These are phyloP conservation scores for Drosophila picticornis DNA, from an alignment of 2,888 invertebrate species.

Conservation along the genomic window DNA sequence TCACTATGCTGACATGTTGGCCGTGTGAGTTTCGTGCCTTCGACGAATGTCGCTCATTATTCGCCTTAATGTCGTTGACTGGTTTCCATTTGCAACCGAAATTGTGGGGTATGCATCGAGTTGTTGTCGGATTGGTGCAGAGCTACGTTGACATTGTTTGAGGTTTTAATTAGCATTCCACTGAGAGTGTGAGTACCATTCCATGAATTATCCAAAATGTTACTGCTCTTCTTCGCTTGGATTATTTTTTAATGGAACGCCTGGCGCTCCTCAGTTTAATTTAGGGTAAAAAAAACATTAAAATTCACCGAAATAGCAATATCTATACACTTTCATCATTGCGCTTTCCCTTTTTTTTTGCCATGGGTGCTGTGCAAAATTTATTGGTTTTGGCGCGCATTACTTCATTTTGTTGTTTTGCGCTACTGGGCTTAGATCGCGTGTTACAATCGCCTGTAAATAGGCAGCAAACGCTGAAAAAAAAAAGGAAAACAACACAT, in stretches of 20 bases:
- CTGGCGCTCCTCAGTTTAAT: conserved; percentile 6
- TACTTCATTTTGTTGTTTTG: conserved; percentile 48
- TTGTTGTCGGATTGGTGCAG: not conserved
- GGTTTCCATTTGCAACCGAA: conserved; percentile 11
- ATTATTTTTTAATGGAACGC: not conserved
- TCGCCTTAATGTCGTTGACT: conserved; percentile 65
- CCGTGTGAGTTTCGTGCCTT: conserved; percentile 36
- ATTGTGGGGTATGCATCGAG: not conserved
- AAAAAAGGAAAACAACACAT: conserved; percentile 22
- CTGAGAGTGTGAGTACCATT: not conserved
- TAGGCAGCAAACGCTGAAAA: conserved; percentile 53
- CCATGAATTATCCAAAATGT: not conserved
- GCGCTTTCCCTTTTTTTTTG: conserved; percentile 38
- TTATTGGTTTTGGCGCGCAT: conserved; percentile 70
- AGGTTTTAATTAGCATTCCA: not conserved
- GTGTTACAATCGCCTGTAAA: conserved; percentile 70
- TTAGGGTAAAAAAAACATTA: not conserved
- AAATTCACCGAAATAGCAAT: conserved; percentile 9
- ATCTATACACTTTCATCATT: conserved; percentile 48
- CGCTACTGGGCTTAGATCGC: conserved; percentile 62
- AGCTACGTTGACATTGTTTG: not conserved
- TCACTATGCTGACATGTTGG: conserved; percentile 38
- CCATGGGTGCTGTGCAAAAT: conserved; percentile 57
- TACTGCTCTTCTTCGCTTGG: not conserved
- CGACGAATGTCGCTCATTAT: conserved; percentile 69